These are phyloP conservation scores for Porites australiensis DNA, from an alignment of 64 coral and sea anemone species.

Conservation along the genomic window DNA sequence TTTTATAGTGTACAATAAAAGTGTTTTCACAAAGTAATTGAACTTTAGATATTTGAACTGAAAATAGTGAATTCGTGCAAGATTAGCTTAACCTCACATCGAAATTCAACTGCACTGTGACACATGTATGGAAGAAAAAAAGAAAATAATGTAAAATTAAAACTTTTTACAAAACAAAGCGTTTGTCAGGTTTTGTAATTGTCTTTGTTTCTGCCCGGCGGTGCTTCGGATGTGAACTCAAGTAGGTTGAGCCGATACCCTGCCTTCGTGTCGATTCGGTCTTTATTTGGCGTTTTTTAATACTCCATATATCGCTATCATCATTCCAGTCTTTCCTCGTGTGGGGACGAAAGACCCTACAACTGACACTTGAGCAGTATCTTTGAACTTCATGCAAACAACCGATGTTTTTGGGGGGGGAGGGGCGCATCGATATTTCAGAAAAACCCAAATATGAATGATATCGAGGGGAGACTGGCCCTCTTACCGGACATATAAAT, in stretches of 20 bases:
- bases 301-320: too few relatives aligned
- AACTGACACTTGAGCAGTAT: too few relatives aligned
- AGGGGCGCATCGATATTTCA: too few relatives aligned
- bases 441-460: too few relatives aligned
- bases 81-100: background rate
- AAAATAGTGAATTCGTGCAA: background rate
- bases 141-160: constrained; percentile 30
- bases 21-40: background rate
- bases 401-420: too few relatives aligned
- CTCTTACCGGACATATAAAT: too few relatives aligned
- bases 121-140: background rate
- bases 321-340: too few relatives aligned
- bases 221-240: background rate
- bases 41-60: background rate
- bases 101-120: background rate
- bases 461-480: too few relatives aligned
- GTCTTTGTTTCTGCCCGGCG: background rate
- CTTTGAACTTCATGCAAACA: too few relatives aligned
- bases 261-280: too few relatives aligned
- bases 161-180: constrained; percentile 15
- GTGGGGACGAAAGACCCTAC: too few relatives aligned
- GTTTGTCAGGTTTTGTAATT: background rate
- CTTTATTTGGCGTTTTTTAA: too few relatives aligned
- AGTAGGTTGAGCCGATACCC: background rate
- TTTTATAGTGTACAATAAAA: constrained; percentile 2